phyloP scores from a whole-genome alignment of 1,140 invertebrate genomes.

The Druon quercuslanigerum region DNA sequence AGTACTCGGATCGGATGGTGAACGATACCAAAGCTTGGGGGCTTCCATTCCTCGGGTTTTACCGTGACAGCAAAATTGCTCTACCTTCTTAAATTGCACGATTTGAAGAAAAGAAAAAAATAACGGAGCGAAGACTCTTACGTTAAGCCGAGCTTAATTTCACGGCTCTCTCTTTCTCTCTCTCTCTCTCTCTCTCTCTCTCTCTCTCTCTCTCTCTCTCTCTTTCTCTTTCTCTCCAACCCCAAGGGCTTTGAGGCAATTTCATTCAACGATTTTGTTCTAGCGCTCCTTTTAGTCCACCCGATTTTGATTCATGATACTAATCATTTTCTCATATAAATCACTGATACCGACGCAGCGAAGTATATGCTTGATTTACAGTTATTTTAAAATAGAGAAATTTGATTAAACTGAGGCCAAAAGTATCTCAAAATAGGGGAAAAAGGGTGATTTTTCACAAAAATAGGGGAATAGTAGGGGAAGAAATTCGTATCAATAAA shows the following conservation, averaged over 20 bases:
- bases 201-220: constrained; percentile 1
- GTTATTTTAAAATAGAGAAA: too few species aligned
- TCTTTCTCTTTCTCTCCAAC: constrained; percentile 11
- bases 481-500: too few species aligned
- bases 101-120: constrained; percentile 18
- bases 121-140: constrained; percentile 24
- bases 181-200: constrained; percentile 7
- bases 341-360: neutral
- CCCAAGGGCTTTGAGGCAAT: constrained; percentile 16
- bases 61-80: constrained; percentile 31
- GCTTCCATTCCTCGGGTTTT: neutral
- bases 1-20: constrained; percentile 13
- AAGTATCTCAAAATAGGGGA: too few species aligned
- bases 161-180: constrained; percentile 11
- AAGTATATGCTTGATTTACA: too few species aligned
- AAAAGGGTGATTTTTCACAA: too few species aligned
- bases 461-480: too few species aligned
- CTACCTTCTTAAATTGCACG: constrained; percentile 28
- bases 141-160: constrained; percentile 29
- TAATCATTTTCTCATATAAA: constrained; percentile 30
- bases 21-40: constrained; percentile 24
- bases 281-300: constrained; percentile 23
- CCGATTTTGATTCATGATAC: constrained; percentile 30
- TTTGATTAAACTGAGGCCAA: too few species aligned
- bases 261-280: constrained; percentile 29